A percentile compares a stretch with the other conserved stretches of the same genome.
phyloP scores from a whole-genome alignment of 2,888 invertebrate species.

The Phasia obesa region DNA sequence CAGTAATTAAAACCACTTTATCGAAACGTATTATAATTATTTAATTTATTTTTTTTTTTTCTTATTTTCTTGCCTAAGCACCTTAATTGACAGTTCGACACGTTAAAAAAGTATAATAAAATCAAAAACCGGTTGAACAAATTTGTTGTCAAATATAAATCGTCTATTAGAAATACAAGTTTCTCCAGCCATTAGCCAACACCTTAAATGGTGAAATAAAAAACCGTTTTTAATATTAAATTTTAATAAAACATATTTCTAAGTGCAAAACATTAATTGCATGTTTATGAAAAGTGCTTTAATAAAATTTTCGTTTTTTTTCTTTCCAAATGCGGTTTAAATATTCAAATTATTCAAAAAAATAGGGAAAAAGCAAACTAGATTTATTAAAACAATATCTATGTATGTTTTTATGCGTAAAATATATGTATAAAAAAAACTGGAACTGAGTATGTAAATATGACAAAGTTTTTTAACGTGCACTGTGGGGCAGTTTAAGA shows the following conservation, averaged over 20 bases:
- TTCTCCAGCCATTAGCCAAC: constrained; percentile 31
- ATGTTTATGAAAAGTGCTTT: constrained; percentile 46
- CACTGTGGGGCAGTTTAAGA: neutral
- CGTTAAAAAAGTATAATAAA: constrained; percentile 28
- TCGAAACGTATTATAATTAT: neutral
- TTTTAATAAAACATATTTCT: constrained; percentile 22
- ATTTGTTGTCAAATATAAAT: constrained; percentile 20
- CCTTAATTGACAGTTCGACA: constrained; percentile 48
- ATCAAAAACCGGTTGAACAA: constrained; percentile 19
- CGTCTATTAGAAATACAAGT: constrained; percentile 33
- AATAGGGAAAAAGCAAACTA: constrained; percentile 34
- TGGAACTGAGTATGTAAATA: constrained; percentile 7
- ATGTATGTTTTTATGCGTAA: constrained; percentile 25
- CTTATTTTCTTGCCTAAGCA: neutral
- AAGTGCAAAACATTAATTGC: constrained; percentile 51
- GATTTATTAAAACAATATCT: constrained; percentile 50
- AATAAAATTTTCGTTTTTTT: constrained; percentile 33
- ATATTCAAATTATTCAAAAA: constrained; percentile 50
- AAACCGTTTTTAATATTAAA: constrained; percentile 32
- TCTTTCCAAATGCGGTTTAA: constrained; percentile 21
- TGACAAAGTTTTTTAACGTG: neutral
- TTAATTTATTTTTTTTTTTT: neutral
- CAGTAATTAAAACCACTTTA: constrained; percentile 27
- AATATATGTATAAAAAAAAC: neutral
- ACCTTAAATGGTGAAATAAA: constrained; percentile 40